A percentile compares a stretch with the other conserved stretches of the same genome.
These are phyloP conservation scores for Portevinia maculata DNA, from an alignment of 2,888 invertebrate species.

Conservation along the genomic window DNA sequence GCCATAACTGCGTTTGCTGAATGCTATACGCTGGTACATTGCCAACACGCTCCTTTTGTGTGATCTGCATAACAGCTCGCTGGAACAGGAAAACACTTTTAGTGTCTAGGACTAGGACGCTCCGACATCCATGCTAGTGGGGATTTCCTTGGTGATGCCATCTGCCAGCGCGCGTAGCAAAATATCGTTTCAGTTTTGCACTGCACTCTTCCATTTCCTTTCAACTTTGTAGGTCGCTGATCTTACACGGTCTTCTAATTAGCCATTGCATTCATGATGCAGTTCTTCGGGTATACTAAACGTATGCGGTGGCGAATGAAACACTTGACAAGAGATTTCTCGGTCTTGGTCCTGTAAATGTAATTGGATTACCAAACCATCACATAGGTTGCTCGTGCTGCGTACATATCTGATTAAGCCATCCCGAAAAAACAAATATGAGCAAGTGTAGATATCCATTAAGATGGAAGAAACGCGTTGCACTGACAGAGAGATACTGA, in stretches of 20 bases:
- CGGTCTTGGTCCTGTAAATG: conserved; percentile 10
- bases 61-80: conserved; percentile 68
- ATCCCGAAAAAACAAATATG: conserved; percentile 44
- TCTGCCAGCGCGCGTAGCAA: conserved; percentile 25
- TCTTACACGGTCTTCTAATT: conserved; percentile 69
- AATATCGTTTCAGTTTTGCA: too few species aligned
- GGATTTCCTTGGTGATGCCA: conserved; percentile 22
- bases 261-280: conserved; percentile 31
- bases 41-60: conserved; percentile 66
- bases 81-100: conserved; percentile 71
- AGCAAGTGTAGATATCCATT: conserved; percentile 21
- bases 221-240: conserved; percentile 58
- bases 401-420: conserved; percentile 60
- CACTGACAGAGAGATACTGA: conserved; percentile 14
- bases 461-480: conserved; percentile 7
- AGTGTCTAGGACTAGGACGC: conserved; percentile 61
- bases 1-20: conserved; percentile 62
- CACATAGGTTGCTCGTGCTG: conserved; percentile 48
- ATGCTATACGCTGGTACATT: conserved; percentile 42
- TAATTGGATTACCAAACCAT: conserved; percentile 58
- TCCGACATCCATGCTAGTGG: neutral
- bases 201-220: conserved; percentile 16
- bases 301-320: neutral
- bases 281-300: neutral
- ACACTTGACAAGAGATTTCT: conserved; percentile 42